phyloP scores from a whole-genome alignment of 2,113 vertebrate species.

The Callospermophilus lateralis region DNA sequence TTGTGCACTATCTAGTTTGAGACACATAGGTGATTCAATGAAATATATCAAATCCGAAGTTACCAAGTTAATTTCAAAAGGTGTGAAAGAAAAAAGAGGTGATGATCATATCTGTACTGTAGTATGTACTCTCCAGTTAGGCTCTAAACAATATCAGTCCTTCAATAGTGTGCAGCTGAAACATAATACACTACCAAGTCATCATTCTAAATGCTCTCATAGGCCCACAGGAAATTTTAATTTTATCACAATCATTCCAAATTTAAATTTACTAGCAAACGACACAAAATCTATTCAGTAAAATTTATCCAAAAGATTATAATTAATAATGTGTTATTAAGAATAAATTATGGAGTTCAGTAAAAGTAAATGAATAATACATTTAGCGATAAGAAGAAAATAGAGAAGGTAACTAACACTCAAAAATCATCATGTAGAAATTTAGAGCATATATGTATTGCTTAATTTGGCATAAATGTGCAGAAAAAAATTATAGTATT shows the following conservation, averaged over 20 bases:
- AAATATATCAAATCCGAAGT: not conserved
- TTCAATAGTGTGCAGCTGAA: not conserved
- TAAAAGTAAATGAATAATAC: not conserved
- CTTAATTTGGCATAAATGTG: not conserved
- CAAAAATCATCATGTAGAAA: not conserved
- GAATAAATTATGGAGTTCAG: not conserved
- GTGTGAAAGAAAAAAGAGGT: not conserved
- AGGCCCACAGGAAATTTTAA: not conserved
- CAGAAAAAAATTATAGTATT: not conserved
- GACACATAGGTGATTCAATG: not conserved
- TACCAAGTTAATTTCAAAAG: not conserved
- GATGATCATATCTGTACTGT: not conserved
- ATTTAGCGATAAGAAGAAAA: not conserved
- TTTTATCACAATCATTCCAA: not conserved
- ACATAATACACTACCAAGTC: not conserved
- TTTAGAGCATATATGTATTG: not conserved
- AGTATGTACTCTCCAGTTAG: not conserved
- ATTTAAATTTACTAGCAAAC: not conserved
- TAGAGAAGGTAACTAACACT: not conserved
- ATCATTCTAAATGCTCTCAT: not conserved
- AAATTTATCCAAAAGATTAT: not conserved
- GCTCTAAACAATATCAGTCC: not conserved
- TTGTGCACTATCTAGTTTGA: not conserved
- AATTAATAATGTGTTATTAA: not conserved
- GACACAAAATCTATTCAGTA: not conserved